Conservation (phyloP, 2,113 vertebrate species). For the Eretmochelys imbricata region DNA sequence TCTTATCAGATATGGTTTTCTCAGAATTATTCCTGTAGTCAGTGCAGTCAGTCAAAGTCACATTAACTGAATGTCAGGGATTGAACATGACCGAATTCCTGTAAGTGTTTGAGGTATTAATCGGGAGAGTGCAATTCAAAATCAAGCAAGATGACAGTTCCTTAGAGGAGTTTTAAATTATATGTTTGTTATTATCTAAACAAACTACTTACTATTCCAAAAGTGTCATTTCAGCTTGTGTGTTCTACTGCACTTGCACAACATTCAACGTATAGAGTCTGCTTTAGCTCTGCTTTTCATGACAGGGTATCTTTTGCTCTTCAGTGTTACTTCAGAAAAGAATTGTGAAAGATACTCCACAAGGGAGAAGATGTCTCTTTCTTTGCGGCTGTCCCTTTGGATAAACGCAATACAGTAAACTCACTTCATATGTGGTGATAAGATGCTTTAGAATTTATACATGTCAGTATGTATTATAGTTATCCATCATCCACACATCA, state of each 20-base stretch:
- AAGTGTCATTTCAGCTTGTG: neutral
- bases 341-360: neutral
- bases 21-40: neutral
- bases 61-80: conserved; percentile 20
- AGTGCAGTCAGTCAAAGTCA: neutral
- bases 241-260: neutral
- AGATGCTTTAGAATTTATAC: conserved; percentile 25
- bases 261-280: neutral
- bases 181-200: neutral
- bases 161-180: conserved; percentile 1
- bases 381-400: conserved; percentile 7
- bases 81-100: neutral
- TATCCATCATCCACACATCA: neutral
- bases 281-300: conserved; percentile 63
- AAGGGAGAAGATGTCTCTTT: neutral
- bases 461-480: neutral
- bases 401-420: neutral
- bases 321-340: conserved; percentile 21
- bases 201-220: conserved; percentile 40
- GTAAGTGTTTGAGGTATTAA: neutral
- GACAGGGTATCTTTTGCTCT: neutral
- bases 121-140: neutral
- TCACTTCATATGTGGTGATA: neutral
- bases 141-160: neutral
- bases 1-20: conserved; percentile 3